Evolutionary conservation across 2,888 invertebrate genomes (phyloP).

Genomic region (Scelioninae gen. 1): DNA sequence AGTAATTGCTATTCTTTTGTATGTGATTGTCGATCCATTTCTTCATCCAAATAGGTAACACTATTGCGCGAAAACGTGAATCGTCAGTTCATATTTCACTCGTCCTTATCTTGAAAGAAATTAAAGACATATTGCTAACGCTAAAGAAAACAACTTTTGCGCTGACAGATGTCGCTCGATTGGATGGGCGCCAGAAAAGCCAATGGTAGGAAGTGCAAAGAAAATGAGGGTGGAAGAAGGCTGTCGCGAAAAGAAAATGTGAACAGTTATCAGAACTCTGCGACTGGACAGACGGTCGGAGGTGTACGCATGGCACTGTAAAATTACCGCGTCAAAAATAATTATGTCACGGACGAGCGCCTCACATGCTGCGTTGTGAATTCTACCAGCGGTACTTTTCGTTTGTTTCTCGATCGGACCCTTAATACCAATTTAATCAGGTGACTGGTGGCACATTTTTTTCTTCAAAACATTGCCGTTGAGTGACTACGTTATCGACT

Average conservation of each 20-base stretch:
- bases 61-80: not conserved
- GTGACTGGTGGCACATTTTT: conserved; percentile 3
- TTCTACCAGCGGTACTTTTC: conserved; percentile 48
- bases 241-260: conserved; percentile 73
- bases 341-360: conserved; percentile 82
- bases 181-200: conserved; percentile 67
- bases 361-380: conserved; percentile 70
- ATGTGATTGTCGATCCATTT: too few relatives aligned
- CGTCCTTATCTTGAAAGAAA: conserved; percentile 35
- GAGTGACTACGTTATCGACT: conserved; percentile 20
- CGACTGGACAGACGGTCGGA: conserved; percentile 76
- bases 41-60: not conserved
- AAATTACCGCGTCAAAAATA: conserved; percentile 84
- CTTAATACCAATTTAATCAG: conserved; percentile 52
- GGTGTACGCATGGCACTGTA: conserved; percentile 84
- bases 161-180: conserved; percentile 75
- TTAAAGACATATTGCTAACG: conserved; percentile 51
- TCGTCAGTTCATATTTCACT: conserved; percentile 56
- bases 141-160: conserved; percentile 68
- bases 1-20: not conserved
- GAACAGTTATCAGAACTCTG: conserved; percentile 78
- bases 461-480: conserved; percentile 13
- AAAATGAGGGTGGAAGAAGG: conserved; percentile 62
- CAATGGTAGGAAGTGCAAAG: conserved; percentile 40
- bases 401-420: conserved; percentile 48